These are phyloP conservation scores for Spisula solida DNA, from an alignment of 2,888 invertebrate genomes.

Conservation along the genomic window DNA sequence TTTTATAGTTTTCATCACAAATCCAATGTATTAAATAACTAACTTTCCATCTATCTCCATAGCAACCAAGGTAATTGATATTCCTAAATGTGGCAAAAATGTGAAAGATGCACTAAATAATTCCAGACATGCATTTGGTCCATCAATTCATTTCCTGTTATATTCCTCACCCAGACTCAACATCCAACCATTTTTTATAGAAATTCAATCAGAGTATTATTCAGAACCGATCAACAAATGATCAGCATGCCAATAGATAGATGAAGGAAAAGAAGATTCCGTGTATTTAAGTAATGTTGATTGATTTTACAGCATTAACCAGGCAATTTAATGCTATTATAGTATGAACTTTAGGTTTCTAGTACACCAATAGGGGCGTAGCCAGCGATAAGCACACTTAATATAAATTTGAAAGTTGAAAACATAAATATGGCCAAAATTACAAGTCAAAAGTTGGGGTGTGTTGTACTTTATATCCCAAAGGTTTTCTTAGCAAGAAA, in stretches of 20 bases:
- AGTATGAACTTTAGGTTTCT: no score
- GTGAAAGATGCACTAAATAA: background rate
- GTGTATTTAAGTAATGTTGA: background rate
- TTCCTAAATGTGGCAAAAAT: constrained; percentile 20
- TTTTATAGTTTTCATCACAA: constrained; percentile 7
- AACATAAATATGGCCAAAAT: no score
- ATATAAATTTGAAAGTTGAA: no score
- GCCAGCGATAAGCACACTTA: no score
- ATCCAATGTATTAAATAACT: background rate
- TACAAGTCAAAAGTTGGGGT: no score
- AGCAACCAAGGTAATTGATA: background rate
- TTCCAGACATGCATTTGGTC: constrained; percentile 12
- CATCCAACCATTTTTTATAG: background rate
- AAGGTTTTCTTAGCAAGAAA: no score
- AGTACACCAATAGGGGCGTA: no score
- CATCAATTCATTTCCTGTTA: background rate
- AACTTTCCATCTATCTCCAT: background rate
- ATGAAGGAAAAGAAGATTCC: background rate
- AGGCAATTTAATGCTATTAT: no score
- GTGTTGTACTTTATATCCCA: no score
- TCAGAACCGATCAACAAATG: no score
- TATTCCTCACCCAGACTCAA: background rate
- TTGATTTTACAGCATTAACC: no score
- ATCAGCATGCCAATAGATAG: background rate
- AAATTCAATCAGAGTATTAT: background rate